Evolutionary conservation across 2,113 vertebrate genomes (phyloP), one percentile per base, ranked within the genome.

Genomic region (Amphiprion percula): DNA sequence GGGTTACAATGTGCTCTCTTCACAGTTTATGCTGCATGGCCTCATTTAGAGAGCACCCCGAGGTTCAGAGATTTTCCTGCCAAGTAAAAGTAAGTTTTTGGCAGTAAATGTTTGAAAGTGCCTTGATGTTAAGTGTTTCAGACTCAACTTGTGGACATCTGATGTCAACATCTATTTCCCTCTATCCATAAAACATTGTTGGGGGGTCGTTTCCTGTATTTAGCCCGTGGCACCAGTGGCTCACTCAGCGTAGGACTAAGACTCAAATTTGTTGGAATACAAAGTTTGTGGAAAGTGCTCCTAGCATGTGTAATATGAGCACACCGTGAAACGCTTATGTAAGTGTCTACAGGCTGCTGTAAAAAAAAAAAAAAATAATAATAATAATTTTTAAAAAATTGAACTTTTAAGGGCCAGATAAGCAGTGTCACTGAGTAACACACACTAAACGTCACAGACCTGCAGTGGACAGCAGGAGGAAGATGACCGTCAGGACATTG

Each of bases 391-490:
- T 21, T 4, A 49, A 19, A 39, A 4, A 76, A 71, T 47, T 12
- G 0, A 63, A 39, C 49, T 33, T 59, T 64, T 54, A 17, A 72
- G 26, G 41, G 19, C 16, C 41, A 73, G 58, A 54, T 39, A 70
- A 63, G 5, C 55, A 60, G 55, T 82, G 21, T 65, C 1, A 47
- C 14, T 54, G 73, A 87, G 56, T 69, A 61, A 33, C 44, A 80
- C 24, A 55, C 21, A 58, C 7, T 47, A 37, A 58, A 79, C 19
- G 46, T 46, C 17, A 74, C 90, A 94, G 92, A 99, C 98, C 98
- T 97, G 97, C 95, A 17, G 96, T 96, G 74, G 96, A 94, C 87
- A 99, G 94, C 86, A 98, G 90, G 2, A 96, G 94, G 85, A 97
- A 93, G 76, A 97, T 89, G 89, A 97, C 88, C 60, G 95, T 94